Evolutionary conservation across 2,797 vertebrate genomes (phyloP).

Genomic region (Manis crassicaudata): DNA sequence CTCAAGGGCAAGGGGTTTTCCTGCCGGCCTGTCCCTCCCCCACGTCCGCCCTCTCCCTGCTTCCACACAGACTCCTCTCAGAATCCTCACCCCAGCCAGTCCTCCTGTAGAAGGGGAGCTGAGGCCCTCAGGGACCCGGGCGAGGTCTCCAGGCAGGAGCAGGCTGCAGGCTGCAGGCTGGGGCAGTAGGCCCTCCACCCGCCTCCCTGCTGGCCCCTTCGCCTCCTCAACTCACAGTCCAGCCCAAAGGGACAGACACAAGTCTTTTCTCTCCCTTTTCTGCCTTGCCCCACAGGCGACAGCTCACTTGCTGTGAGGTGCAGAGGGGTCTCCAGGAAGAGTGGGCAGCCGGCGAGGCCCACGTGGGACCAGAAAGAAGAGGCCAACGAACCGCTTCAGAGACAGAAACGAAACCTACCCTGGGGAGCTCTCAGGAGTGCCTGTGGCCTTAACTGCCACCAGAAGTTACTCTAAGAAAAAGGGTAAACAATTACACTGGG

Average conservation of each 20-base stretch:
- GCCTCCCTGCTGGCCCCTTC: too few relatives aligned
- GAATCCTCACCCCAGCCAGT: background rate
- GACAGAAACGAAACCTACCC: background rate
- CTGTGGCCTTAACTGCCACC: background rate
- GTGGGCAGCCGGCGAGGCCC: background rate
- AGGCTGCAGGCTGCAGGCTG: too few relatives aligned
- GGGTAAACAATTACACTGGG: rapidly evolving
- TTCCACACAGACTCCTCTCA: background rate
- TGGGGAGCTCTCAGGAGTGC: background rate
- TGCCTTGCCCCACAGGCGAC: background rate
- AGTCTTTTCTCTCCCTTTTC: background rate
- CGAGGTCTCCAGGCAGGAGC: rapidly evolving
- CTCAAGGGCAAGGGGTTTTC: background rate
- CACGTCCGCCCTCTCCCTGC: background rate
- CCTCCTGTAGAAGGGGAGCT: background rate
- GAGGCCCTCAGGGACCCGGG: background rate
- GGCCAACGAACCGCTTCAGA: background rate
- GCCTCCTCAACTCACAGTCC: rapidly evolving
- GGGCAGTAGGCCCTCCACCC: rapidly evolving
- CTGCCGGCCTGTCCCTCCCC: rapidly evolving
- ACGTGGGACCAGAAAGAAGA: rapidly evolving
- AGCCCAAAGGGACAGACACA: background rate
- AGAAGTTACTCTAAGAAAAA: background rate
- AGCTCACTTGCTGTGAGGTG: too few relatives aligned
- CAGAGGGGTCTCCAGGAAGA: background rate